These are phyloP conservation scores for Zoanthus gigantus DNA, from an alignment of 92 coral and sea anemone species.

Conservation along the genomic window DNA sequence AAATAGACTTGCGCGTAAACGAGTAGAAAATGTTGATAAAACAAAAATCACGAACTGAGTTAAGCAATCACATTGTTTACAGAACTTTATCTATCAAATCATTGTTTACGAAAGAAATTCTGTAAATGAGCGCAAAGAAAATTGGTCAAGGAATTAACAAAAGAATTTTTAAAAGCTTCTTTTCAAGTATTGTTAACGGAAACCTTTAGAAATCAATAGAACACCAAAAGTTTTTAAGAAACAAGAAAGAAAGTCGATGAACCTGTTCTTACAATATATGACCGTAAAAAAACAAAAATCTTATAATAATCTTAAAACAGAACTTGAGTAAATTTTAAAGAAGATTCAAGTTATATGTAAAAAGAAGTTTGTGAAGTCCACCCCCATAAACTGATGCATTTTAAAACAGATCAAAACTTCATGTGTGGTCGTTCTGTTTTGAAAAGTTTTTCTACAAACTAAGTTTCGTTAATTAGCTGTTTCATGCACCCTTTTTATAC, in stretches of 20 bases:
- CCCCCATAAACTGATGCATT: not conserved
- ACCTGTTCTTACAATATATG: not conserved
- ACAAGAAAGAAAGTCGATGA: conserved; percentile 7
- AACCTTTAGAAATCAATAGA: conserved; percentile 39
- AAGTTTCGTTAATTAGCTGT: not conserved
- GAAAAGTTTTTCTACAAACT: not conserved
- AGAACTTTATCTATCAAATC: not conserved
- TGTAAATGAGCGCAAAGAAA: conserved; percentile 8
- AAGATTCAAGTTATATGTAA: not conserved
- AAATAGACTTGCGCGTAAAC: not conserved
- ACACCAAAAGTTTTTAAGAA: conserved; percentile 33
- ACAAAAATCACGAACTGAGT: not conserved
- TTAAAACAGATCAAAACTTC: not conserved
- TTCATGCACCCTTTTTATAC: too few relatives aligned
- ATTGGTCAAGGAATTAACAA: conserved; percentile 15
- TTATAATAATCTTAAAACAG: not conserved
- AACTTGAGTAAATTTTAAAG: not conserved
- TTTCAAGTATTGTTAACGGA: conserved; percentile 17
- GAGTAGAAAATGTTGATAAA: conserved; percentile 17
- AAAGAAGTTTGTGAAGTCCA: too few relatives aligned
- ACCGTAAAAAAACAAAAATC: not conserved
- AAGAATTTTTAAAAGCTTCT: conserved; percentile 22
- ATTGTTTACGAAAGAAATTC: conserved; percentile 21
- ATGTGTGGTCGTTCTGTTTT: not conserved
- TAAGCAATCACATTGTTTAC: conserved; percentile 27